phyloP scores from a whole-genome alignment of 2,797 vertebrate genomes.

The Neopelma chrysocephalum region DNA sequence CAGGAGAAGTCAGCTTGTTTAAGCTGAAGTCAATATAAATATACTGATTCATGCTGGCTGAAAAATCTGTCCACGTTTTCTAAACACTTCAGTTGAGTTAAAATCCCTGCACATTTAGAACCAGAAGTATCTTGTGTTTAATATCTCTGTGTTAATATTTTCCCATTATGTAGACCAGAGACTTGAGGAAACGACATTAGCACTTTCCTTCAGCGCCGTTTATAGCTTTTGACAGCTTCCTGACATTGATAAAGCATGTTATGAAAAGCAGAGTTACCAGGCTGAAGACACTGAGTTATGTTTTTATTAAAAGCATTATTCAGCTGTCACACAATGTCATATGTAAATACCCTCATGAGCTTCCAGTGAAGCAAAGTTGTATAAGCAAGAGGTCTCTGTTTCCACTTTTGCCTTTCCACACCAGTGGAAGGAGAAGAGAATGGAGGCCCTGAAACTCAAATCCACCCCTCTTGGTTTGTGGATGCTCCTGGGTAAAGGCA shows the following conservation, averaged over 20 bases:
- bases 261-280: background rate
- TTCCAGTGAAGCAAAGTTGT: background rate
- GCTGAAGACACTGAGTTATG: background rate
- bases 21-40: background rate
- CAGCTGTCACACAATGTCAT: background rate
- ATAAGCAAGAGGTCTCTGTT: background rate
- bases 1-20: background rate
- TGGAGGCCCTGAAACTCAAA: background rate
- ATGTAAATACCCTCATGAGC: background rate
- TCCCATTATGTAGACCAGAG: background rate
- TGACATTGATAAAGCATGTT: background rate
- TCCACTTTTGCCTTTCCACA: background rate
- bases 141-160: background rate
- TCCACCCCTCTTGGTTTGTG: background rate
- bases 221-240: conserved; percentile 8
- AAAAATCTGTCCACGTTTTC: background rate
- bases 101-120: background rate
- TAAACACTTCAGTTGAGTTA: background rate
- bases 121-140: background rate
- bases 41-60: background rate
- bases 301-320: conserved; percentile 3
- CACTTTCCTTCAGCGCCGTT: background rate
- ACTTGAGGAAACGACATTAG: background rate
- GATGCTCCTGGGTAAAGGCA: background rate
- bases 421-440: background rate